These are phyloP conservation scores for Gymnocheta viridis DNA, from an alignment of 2,888 invertebrate species.

Conservation along the genomic window DNA sequence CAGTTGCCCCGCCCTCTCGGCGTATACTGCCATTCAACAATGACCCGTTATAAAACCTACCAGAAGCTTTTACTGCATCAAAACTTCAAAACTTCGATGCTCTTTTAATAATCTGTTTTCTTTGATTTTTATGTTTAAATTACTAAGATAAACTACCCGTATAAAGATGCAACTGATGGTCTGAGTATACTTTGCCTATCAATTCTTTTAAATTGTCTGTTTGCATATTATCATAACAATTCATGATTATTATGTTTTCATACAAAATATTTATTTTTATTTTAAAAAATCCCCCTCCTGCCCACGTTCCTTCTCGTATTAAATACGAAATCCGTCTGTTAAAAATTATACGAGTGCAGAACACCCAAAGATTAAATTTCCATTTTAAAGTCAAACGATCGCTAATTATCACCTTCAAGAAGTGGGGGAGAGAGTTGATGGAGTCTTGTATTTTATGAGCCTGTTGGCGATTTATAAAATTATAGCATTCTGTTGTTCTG, in stretches of 20 bases:
- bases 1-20: no score
- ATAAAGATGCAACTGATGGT: slow-evolving; percentile 11
- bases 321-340: slow-evolving; percentile 11
- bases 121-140: background rate
- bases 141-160: background rate
- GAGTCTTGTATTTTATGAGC: background rate
- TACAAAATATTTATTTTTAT: background rate
- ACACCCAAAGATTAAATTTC: slow-evolving; percentile 49
- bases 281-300: slow-evolving; percentile 11
- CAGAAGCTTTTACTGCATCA: no score
- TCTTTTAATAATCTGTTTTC: no score
- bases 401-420: slow-evolving; percentile 23
- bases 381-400: slow-evolving; percentile 5
- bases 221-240: slow-evolving; percentile 53
- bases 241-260: slow-evolving; percentile 59
- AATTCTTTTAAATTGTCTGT: background rate
- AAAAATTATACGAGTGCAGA: slow-evolving; percentile 6
- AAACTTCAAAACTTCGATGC: no score
- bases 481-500: background rate
- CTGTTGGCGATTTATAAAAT: background rate
- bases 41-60: no score
- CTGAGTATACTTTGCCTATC: slow-evolving; percentile 31
- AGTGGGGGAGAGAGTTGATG: background rate
- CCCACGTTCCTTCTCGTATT: slow-evolving; percentile 35
- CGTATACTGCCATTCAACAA: no score